phyloP scores from a whole-genome alignment of 2,113 vertebrate genomes.

The Paramisgurnus dabryanus region DNA sequence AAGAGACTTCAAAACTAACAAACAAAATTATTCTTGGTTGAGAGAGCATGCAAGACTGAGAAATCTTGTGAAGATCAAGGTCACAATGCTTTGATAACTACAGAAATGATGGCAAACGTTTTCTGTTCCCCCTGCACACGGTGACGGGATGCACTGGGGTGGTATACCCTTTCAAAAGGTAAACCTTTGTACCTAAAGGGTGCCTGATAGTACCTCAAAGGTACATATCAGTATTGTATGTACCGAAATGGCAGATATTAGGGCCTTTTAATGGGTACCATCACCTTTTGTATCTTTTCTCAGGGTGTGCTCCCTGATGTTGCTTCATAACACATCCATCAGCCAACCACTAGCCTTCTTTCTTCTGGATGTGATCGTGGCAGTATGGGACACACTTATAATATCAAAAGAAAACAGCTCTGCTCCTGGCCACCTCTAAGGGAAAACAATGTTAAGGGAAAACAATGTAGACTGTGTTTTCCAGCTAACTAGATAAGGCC shows the following conservation, averaged over 20 bases:
- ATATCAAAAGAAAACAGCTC: constrained; percentile 17
- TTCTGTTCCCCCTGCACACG: not conserved
- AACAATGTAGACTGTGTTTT: not conserved
- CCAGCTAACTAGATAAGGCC: constrained; percentile 12
- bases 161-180: too few species aligned
- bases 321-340: constrained; percentile 6
- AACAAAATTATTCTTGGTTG: not conserved
- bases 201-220: too few species aligned
- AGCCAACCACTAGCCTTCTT: constrained; percentile 1
- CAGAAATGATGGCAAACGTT: not conserved
- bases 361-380: not conserved
- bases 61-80: not conserved
- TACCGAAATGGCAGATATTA: too few species aligned
- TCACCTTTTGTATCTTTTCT: too few species aligned
- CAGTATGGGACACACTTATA: not conserved
- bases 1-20: not conserved
- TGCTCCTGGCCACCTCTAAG: not conserved
- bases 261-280: too few species aligned
- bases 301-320: not conserved
- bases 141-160: not conserved
- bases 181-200: too few species aligned
- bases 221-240: too few species aligned
- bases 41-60: not conserved
- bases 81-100: not conserved
- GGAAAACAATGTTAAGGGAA: not conserved